Evolutionary conservation across 2,113 vertebrate genomes (phyloP).

Genomic region (Apeltes quadracus): DNA sequence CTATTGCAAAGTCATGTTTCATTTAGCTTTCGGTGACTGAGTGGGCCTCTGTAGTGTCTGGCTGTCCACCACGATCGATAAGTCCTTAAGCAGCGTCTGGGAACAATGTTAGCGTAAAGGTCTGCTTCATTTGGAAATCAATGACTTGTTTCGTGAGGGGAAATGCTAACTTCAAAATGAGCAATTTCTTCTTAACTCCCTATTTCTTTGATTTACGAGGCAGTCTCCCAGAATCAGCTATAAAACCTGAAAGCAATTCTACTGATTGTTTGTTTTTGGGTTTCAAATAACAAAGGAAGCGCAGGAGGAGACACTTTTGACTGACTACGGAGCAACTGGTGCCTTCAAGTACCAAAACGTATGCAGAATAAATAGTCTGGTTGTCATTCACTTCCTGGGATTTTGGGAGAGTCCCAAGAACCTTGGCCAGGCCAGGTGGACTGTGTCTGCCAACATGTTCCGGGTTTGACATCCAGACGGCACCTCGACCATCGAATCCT

Average conservation of each 20-base stretch:
- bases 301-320: no score
- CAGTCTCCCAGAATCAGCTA: not conserved
- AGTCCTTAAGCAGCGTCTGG: constrained; percentile 52
- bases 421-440: not conserved
- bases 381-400: not conserved
- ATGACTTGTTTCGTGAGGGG: constrained; percentile 36
- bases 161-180: constrained; percentile 39
- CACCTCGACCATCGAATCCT: not conserved
- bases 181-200: constrained; percentile 3
- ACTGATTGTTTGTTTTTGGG: not conserved
- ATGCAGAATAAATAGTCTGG: not conserved
- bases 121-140: constrained; percentile 63
- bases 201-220: constrained; percentile 23
- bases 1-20: constrained; percentile 40
- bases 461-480: constrained; percentile 4
- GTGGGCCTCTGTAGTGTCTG: constrained; percentile 54
- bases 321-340: no score
- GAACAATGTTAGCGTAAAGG: constrained; percentile 47
- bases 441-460: not conserved
- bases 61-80: constrained; percentile 65
- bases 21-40: constrained; percentile 55
- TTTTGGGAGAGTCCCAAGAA: not conserved
- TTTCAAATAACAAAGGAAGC: not conserved
- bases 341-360: no score
- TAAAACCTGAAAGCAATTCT: not conserved